Percentiles rank a stretch among this genome's conserved stretches.
These are phyloP conservation scores for Aegotheles bennettii DNA, from an alignment of 2,113 vertebrate genomes.

Conservation along the genomic window DNA sequence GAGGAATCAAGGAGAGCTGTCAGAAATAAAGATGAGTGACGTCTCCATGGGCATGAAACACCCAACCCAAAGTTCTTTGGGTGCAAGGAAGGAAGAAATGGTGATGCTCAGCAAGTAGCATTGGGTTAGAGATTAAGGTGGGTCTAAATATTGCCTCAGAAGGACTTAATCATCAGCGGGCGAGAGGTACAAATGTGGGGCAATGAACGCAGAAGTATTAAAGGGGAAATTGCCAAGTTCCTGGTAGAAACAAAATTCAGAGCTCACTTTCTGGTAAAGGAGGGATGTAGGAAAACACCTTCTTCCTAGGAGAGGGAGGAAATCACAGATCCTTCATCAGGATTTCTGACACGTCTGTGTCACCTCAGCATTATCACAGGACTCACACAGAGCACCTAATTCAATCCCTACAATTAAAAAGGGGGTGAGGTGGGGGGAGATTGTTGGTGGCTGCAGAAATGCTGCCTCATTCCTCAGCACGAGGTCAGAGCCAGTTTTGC, in stretches of 20 bases:
- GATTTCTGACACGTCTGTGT: background rate
- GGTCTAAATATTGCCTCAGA: background rate
- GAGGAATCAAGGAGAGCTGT: background rate
- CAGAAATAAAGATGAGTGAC: background rate
- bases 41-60: background rate
- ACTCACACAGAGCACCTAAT: background rate
- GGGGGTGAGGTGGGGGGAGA: background rate
- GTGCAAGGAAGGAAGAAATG: background rate
- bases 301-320: background rate
- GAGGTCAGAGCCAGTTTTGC: background rate
- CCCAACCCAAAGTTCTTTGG: background rate
- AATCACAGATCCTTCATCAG: accelerated
- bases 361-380: background rate
- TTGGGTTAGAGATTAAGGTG: background rate
- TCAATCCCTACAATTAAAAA: background rate
- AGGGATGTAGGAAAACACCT: background rate
- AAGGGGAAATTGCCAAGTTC: background rate
- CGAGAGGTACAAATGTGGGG: background rate
- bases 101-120: background rate
- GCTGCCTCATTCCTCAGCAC: background rate
- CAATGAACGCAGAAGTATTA: background rate
- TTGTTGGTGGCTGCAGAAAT: background rate
- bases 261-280: background rate
- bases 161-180: background rate
- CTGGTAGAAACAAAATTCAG: background rate